Conservation (phyloP, 2,797 vertebrate genomes). For the Hoplostethus mediterraneus region DNA sequence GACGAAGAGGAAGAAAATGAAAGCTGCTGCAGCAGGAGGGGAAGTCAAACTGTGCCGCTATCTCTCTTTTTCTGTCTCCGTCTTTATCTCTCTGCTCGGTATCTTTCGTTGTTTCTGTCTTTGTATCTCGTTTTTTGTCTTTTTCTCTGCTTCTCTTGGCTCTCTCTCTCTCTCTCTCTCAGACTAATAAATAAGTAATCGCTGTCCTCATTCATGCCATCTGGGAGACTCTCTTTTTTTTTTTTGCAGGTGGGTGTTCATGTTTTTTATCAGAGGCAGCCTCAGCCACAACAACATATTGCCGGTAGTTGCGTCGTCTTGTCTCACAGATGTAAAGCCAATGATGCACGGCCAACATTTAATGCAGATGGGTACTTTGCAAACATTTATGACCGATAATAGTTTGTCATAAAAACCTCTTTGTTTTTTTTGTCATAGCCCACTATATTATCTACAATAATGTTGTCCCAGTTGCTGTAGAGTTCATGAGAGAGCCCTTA, state of each 20-base stretch:
- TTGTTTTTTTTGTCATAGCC: too few species aligned
- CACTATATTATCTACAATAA: too few species aligned
- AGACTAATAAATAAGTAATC: conserved; percentile 77
- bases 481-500: too few species aligned
- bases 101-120: conserved; percentile 18
- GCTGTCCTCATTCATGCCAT: conserved; percentile 80
- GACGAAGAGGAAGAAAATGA: neutral
- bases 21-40: conserved; percentile 29
- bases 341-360: conserved; percentile 14
- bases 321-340: conserved; percentile 54
- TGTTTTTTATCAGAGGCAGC: conserved; percentile 24
- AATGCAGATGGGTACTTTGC: neutral
- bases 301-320: conserved; percentile 34
- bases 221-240: conserved; percentile 65
- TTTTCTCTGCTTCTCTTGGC: conserved; percentile 2
- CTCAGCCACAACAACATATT: conserved; percentile 40
- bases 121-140: conserved; percentile 11
- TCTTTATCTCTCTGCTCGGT: conserved; percentile 8
- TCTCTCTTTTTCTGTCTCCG: conserved; percentile 20
- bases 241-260: conserved; percentile 66
- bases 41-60: conserved; percentile 24
- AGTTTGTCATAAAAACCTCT: neutral
- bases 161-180: conserved; percentile 39
- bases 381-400: neutral
- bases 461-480: too few species aligned